Percentiles rank a stretch among this genome's conserved stretches.
phyloP scores from a whole-genome alignment of 2,888 invertebrate species.

The Euzophera pinguis region DNA sequence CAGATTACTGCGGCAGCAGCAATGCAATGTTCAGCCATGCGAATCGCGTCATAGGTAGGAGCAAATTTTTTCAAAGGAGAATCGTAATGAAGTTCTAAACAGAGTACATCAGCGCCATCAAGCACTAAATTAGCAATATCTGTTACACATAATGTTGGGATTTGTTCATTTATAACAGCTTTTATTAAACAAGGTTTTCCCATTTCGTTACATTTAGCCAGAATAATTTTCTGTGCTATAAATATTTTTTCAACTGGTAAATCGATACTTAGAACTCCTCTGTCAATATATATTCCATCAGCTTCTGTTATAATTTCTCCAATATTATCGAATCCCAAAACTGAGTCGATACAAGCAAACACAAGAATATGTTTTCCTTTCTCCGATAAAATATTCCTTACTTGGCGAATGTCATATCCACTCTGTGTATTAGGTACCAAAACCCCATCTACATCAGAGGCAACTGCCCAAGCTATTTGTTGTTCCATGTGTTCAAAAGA shows the following conservation, averaged over 20 bases:
- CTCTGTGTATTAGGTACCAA: slow-evolving; percentile 55
- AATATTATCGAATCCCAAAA: slow-evolving; percentile 66
- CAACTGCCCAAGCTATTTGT: slow-evolving; percentile 67
- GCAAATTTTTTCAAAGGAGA: slow-evolving; percentile 59
- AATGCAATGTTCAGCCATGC: slow-evolving; percentile 83
- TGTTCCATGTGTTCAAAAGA: slow-evolving; percentile 83
- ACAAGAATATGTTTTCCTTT: slow-evolving; percentile 67
- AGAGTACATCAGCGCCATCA: slow-evolving; percentile 93
- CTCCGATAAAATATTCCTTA: slow-evolving; percentile 50
- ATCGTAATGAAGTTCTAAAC: slow-evolving; percentile 83
- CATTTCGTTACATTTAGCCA: slow-evolving; percentile 88
- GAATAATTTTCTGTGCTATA: slow-evolving; percentile 91
- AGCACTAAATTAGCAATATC: slow-evolving; percentile 96
- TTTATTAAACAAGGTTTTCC: slow-evolving; percentile 95
- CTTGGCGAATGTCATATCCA: slow-evolving; percentile 46
- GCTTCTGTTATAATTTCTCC: slow-evolving; percentile 87
- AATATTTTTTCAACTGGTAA: slow-evolving; percentile 93
- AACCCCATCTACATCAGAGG: slow-evolving; percentile 64
- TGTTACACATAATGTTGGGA: slow-evolving; percentile 86
- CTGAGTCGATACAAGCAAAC: slow-evolving; percentile 60
- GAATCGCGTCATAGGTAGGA: slow-evolving; percentile 49
- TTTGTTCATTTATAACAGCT: slow-evolving; percentile 90
- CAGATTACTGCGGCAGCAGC: slow-evolving; percentile 87
- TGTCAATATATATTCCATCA: slow-evolving; percentile 93
- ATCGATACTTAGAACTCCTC: slow-evolving; percentile 91